phyloP scores from a whole-genome alignment of 2,113 vertebrate species.

The Esox niger region DNA sequence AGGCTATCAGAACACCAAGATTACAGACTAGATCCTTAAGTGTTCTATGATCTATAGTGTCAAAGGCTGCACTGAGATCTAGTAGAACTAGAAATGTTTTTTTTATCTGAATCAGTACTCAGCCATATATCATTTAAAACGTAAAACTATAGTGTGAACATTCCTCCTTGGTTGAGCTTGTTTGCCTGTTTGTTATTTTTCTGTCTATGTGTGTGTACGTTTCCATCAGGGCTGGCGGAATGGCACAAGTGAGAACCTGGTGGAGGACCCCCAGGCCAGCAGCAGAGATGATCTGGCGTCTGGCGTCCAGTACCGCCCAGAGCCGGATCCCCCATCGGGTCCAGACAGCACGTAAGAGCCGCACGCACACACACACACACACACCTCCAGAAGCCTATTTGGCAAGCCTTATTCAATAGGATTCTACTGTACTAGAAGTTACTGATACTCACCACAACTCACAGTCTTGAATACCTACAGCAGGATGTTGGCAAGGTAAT shows the following conservation, averaged over 20 bases:
- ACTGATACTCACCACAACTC: neutral
- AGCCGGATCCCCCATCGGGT: neutral
- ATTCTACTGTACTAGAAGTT: conserved; percentile 1
- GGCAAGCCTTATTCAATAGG: too few relatives aligned
- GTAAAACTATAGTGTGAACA: neutral
- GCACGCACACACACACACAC: neutral
- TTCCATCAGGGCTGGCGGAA: conserved; percentile 33
- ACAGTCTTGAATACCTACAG: neutral
- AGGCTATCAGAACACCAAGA: too few relatives aligned
- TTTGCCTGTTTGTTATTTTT: neutral
- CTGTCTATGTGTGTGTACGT: neutral
- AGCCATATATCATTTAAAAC: too few relatives aligned
- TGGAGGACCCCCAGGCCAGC: conserved; percentile 11
- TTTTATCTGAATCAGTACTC: too few relatives aligned
- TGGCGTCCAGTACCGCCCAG: neutral
- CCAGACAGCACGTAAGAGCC: conserved; percentile 51
- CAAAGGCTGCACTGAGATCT: too few relatives aligned
- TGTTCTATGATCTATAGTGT: too few relatives aligned
- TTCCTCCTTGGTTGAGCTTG: neutral
- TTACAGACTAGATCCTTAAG: too few relatives aligned
- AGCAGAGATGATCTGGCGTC: conserved; percentile 39
- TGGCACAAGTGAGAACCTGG: conserved; percentile 5
- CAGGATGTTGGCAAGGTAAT: neutral
- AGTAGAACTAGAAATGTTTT: too few relatives aligned
- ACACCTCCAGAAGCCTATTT: too few relatives aligned